Evolutionary conservation across 2,113 vertebrate genomes (phyloP).

Genomic region (Atlantisia rogersi): DNA sequence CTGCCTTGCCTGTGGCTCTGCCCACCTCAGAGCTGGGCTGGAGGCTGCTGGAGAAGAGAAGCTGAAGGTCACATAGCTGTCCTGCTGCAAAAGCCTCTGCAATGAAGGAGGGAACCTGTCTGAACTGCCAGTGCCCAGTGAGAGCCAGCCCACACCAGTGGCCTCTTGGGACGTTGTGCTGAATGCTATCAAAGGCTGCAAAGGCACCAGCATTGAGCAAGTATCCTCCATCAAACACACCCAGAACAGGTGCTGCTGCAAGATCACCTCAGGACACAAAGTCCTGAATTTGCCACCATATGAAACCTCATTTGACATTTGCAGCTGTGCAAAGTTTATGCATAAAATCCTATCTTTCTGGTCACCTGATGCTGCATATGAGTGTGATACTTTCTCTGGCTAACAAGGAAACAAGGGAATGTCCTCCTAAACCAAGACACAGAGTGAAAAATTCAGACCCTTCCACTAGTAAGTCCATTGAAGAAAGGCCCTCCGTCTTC

Average conservation of each 20-base stretch:
- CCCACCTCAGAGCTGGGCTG: background rate
- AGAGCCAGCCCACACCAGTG: background rate
- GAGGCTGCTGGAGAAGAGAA: background rate
- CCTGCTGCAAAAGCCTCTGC: background rate
- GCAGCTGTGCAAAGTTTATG: background rate
- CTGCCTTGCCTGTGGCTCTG: background rate
- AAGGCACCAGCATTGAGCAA: background rate
- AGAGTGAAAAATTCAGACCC: background rate
- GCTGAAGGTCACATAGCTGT: background rate
- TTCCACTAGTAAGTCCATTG: background rate
- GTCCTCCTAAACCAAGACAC: background rate
- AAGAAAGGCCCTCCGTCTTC: background rate
- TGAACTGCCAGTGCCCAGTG: rapidly evolving
- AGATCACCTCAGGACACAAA: background rate
- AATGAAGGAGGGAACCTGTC: background rate
- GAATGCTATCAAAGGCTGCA: background rate
- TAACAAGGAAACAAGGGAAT: background rate
- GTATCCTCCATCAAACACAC: background rate
- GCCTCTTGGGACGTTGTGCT: background rate
- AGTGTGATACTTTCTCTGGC: background rate
- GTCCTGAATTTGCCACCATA: background rate
- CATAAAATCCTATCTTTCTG: background rate
- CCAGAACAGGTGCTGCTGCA: background rate
- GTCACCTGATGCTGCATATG: rapidly evolving
- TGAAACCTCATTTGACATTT: background rate